phyloP scores from a whole-genome alignment of 2,113 vertebrate genomes.

The Entomyzon cyanotis region DNA sequence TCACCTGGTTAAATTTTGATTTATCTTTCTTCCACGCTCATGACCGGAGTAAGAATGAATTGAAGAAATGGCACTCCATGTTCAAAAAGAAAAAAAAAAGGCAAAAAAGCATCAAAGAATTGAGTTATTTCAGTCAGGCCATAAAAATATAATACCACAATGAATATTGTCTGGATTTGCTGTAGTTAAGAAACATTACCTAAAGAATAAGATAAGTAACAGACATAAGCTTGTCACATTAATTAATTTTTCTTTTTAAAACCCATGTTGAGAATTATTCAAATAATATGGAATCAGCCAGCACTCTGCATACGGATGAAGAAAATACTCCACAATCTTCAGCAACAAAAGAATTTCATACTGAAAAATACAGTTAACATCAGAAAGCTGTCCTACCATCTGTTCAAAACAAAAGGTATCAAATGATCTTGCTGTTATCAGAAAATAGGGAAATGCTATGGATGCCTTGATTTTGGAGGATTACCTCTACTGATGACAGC shows the following conservation, averaged over 20 bases:
- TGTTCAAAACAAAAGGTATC: neutral
- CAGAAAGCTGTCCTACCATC: constrained; percentile 2
- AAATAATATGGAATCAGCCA: neutral
- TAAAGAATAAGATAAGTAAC: neutral
- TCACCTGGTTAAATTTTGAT: neutral
- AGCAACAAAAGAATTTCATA: neutral
- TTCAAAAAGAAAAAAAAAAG: neutral
- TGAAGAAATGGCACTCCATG: neutral
- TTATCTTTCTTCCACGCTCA: neutral
- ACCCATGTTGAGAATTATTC: neutral
- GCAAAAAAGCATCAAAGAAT: neutral
- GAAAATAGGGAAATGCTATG: neutral
- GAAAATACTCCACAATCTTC: neutral
- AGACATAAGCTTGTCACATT: neutral
- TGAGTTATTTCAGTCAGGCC: neutral
- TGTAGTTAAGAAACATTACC: neutral
- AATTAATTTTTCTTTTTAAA: neutral
- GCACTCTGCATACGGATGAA: neutral
- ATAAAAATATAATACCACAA: neutral
- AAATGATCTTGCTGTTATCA: neutral
- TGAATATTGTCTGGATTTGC: neutral
- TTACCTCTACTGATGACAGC: neutral
- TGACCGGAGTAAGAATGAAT: neutral
- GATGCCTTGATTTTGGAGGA: neutral
- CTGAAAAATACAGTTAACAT: neutral